Evolutionary conservation across 2,797 vertebrate genomes (phyloP), one percentile per base, ranked within the genome.

Genomic region (Pangasius larnaudii): DNA sequence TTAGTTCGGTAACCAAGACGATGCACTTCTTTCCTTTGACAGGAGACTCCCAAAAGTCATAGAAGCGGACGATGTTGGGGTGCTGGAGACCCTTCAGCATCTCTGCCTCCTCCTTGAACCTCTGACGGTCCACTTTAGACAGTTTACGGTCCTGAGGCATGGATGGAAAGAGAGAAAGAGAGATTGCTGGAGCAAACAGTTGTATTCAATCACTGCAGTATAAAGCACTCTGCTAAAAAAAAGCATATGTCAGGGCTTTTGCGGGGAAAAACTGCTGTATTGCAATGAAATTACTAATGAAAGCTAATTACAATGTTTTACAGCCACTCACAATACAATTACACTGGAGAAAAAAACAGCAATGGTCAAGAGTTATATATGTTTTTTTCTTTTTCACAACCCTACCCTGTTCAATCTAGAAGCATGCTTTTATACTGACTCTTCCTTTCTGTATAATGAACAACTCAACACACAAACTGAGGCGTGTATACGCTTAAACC

Each of bases 71-170:
- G 0, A 99, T 99, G 93, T 99, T 99, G 88, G 98, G 98, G 91
- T 99, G 99, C 93, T 99, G 99, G 27, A 99, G 96, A 80, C 97
- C 99, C 93, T 99, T 99, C 65, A 99, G 87, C 99, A 99, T 99
- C 92, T 99, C 99, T 0, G 99, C 99, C 94, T 99, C 99, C 92
- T 99, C 99, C 92, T 99, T 99, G 95, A 99, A 99, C 69, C 98
- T 93, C 92, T 99, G 98, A 63, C 98, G 95, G 94, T 99, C 99
- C 4, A 93, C 95, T 94, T 99, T 99, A 72, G 98, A 98, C 90
- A 99, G 96, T 93, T 99, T 99, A 82, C 98, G 96, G 91, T 99
- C 99, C 99, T 99, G 46, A n/a, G 36, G 85, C 9, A 71, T 49
- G 46, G 36, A 85, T 1, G 78, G 51, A 67, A 30, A 63, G 33